Conservation (phyloP, 1,140 invertebrate genomes). For the Caenorhabditis tropicalis region DNA sequence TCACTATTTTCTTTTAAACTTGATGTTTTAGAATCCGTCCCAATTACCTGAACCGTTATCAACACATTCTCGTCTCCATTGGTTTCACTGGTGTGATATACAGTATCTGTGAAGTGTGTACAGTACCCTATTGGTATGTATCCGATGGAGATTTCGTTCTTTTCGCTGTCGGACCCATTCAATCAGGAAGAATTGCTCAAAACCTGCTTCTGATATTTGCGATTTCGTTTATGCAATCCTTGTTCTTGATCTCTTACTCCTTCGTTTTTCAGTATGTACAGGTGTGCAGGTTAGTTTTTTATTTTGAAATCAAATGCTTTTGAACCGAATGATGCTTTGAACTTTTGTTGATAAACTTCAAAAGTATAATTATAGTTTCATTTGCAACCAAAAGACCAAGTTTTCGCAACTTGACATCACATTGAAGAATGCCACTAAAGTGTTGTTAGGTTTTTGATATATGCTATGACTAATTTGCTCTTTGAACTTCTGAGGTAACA, state of each 20-base stretch:
- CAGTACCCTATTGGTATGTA: constrained; percentile 23
- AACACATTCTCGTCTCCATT: background rate
- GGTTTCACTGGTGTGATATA: background rate
- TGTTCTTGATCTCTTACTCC: background rate
- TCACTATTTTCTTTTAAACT: background rate
- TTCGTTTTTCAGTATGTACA: constrained; percentile 1
- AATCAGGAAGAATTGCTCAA: background rate
- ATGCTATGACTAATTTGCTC: too few relatives aligned
- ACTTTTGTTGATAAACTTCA: too few relatives aligned
- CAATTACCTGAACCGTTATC: background rate
- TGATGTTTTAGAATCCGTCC: background rate
- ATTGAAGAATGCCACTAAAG: too few relatives aligned
- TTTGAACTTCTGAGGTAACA: too few relatives aligned
- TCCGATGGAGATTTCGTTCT: constrained; percentile 9
- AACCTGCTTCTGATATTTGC: background rate
- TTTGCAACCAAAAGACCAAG: too few relatives aligned
- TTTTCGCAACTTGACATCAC: too few relatives aligned
- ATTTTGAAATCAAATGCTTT: background rate
- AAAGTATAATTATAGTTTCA: too few relatives aligned
- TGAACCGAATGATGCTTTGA: too few relatives aligned
- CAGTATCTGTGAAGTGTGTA: constrained; percentile 22
- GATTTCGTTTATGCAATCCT: background rate
- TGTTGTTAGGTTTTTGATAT: too few relatives aligned
- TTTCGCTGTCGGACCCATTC: constrained; percentile 21
- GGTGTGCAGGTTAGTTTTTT: constrained; percentile 1